These are phyloP conservation scores for Galeopsomyia nigrocyanea DNA, from an alignment of 2,888 invertebrate species.

Conservation along the genomic window DNA sequence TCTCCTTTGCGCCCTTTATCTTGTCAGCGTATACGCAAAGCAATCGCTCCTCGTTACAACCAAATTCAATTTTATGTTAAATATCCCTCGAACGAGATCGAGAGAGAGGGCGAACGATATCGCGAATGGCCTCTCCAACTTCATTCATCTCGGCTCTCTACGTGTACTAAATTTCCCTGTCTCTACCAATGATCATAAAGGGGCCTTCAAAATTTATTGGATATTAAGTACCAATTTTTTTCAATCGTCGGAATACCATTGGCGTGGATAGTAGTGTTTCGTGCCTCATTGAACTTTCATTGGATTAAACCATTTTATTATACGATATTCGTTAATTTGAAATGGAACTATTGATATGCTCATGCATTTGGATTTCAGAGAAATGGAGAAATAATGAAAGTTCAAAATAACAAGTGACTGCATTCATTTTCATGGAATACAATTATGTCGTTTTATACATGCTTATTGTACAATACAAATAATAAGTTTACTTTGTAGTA, in stretches of 20 bases:
- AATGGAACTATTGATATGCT: too few relatives aligned
- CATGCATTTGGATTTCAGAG: too few relatives aligned
- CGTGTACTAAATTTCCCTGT: conserved; percentile 25
- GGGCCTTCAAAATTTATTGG: conserved; percentile 9
- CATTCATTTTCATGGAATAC: too few relatives aligned
- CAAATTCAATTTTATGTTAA: conserved; percentile 66
- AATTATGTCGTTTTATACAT: too few relatives aligned
- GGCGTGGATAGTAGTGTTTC: not conserved
- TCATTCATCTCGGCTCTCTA: conserved; percentile 7
- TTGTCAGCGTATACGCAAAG: conserved; percentile 24
- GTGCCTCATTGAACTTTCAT: too few relatives aligned
- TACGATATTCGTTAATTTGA: too few relatives aligned
- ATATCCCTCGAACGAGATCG: conserved; percentile 61
- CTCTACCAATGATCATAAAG: conserved; percentile 18
- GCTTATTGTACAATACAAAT: too few relatives aligned
- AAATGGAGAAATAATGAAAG: too few relatives aligned
- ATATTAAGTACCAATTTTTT: conserved; percentile 18
- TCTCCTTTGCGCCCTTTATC: conserved; percentile 13
- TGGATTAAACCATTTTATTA: too few relatives aligned
- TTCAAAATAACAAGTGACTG: too few relatives aligned
- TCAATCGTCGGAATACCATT: not conserved
- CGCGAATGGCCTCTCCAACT: not conserved
- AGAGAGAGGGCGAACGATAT: conserved; percentile 10
- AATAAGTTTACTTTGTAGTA: too few relatives aligned
- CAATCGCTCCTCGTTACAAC: conserved; percentile 63